Base-by-base conservation (phyloP, 2,888 invertebrate species). In the Callinectes sapidus region DNA sequence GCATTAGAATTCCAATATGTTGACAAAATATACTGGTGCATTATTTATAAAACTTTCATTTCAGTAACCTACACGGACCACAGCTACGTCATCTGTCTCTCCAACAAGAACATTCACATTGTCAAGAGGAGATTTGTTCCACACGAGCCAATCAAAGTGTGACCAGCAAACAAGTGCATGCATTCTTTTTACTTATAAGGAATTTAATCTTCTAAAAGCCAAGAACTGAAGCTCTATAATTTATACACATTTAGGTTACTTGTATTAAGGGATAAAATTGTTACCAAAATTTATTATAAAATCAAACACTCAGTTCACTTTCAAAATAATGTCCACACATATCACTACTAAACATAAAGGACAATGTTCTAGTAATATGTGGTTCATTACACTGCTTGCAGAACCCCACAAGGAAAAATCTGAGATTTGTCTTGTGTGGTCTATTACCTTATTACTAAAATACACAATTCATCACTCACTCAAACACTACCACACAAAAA, bases 41-140 rank as follows among this genome's bases (percentile, higher is more conserved):
- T 61, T 71, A 14, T 28, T 35, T 32, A 81, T 35, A 35, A 35
- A 35, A 35, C 35, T 81, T 81, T 35, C 81, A 16, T 18, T 81
- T 97, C 98, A 94, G 97, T 99, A 95, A 97, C 97, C 0, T 98
- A 98, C 95, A 97, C 97, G 95, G 97, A 98, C 95, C 97, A 98
- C 95, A 97, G 97, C 96, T 98, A 98, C 95, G 97, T 97, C 89
- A 97, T 98, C 95, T 98, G 98, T 95, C 96, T 98, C 95, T 98
- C 98, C 0, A 98, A 98, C 95, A 97, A 98, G 95, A 97, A 98
- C 96, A 97, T 98, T 95, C 97, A 98, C 95, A 97, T 98, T 85
- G 97, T 98, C 10, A 98, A 98, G 95, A 97, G 95, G 54, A 90
- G 66, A 54, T 93, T 93, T 48, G 39, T 90, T n/a, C 91, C 93